These are phyloP conservation scores for Chiloscyllium punctatum DNA, from an alignment of 2,797 vertebrate genomes.

Conservation along the genomic window DNA sequence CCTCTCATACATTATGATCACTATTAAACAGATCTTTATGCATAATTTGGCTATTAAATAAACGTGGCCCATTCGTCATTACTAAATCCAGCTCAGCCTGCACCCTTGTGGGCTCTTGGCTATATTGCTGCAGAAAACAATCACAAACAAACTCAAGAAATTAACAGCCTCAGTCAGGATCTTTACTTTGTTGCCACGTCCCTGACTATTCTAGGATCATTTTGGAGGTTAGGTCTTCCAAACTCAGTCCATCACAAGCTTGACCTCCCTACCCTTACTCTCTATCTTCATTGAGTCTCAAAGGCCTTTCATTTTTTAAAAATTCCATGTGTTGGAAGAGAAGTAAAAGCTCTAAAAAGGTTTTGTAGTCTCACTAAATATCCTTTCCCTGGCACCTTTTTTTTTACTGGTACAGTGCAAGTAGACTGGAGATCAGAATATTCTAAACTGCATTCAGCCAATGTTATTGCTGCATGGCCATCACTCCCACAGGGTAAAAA, in stretches of 20 bases:
- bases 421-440: background rate
- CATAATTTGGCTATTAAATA: background rate
- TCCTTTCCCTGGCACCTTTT: background rate
- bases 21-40: background rate
- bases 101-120: background rate
- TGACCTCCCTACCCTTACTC: background rate
- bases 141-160: no score
- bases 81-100: background rate
- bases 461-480: background rate
- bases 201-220: background rate
- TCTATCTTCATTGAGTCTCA: background rate
- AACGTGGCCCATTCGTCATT: background rate
- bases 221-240: background rate
- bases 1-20: background rate
- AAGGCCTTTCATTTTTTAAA: background rate
- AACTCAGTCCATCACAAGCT: background rate
- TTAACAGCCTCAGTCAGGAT: background rate
- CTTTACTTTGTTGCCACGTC: background rate
- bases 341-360: background rate
- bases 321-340: background rate
- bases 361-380: background rate
- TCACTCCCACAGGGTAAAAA: no score
- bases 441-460: background rate
- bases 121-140: background rate
- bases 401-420: background rate